A percentile compares a stretch with the other conserved stretches of the same genome.
These are phyloP conservation scores for Aphis craccivora DNA, from an alignment of 1,140 invertebrate genomes.

Conservation along the genomic window DNA sequence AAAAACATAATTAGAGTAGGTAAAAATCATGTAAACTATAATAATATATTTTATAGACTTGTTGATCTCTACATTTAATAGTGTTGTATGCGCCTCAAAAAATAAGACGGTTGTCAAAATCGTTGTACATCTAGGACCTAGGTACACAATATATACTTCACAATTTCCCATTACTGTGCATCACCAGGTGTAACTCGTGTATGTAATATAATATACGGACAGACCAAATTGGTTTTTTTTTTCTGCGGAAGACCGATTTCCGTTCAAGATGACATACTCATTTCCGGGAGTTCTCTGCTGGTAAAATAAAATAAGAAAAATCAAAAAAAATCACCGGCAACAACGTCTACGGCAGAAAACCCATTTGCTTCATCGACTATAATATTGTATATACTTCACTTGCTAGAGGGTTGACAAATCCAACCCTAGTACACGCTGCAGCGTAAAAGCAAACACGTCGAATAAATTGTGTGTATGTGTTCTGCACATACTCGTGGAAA, in stretches of 20 bases:
- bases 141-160: background rate
- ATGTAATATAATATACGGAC: constrained; percentile 26
- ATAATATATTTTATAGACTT: background rate
- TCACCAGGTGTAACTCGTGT: background rate
- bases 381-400: background rate
- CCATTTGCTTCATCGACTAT: background rate
- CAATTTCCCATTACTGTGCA: background rate
- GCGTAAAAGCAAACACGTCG: constrained; percentile 44
- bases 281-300: constrained; percentile 9
- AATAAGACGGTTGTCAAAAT: background rate
- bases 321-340: background rate
- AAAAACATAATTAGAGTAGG: background rate
- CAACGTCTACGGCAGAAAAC: constrained; percentile 36
- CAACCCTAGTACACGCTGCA: background rate
- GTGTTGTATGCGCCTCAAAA: background rate
- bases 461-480: background rate
- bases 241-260: constrained; percentile 44
- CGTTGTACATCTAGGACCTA: background rate
- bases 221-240: background rate
- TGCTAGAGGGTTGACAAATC: constrained; percentile 47
- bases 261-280: constrained; percentile 52
- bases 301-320: constrained; percentile 1
- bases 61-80: background rate
- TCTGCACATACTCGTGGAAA: background rate
- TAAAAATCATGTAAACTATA: background rate